Conservation (phyloP, 30 jellyfish, hydroid and myxozoan genomes). For the Cassiopea xamachana region DNA sequence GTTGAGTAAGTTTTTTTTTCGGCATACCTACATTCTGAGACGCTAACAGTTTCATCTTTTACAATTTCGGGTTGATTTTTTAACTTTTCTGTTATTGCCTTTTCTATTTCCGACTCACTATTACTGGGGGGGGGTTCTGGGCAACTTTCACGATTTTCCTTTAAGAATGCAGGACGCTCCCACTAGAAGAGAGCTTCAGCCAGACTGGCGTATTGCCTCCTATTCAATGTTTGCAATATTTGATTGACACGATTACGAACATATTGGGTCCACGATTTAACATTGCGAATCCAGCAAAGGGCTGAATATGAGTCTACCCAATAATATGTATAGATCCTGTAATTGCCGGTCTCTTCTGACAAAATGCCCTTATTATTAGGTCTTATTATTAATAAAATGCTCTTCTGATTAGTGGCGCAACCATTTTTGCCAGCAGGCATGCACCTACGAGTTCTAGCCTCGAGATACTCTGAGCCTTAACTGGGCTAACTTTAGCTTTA, state of each 20-base stretch:
- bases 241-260: constrained; percentile 52
- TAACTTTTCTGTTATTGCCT: constrained; percentile 22
- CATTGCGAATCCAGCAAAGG: constrained; percentile 69
- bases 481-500: constrained; percentile 78
- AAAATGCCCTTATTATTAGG: background rate
- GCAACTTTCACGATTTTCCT: constrained; percentile 30
- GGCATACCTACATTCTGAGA: background rate
- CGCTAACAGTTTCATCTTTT: background rate
- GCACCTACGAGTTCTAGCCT: constrained; percentile 85
- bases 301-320: constrained; percentile 81
- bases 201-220: constrained; percentile 1
- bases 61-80: constrained; percentile 23
- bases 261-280: constrained; percentile 66
- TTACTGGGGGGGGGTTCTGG: constrained; percentile 18
- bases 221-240: constrained; percentile 43
- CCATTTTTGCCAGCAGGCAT: constrained; percentile 57
- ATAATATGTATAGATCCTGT: constrained; percentile 35
- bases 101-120: constrained; percentile 15
- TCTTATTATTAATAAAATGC: no score
- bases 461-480: constrained; percentile 66
- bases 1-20: background rate
- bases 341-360: constrained; percentile 34
- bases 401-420: constrained; percentile 3
- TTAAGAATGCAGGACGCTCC: constrained; percentile 60
- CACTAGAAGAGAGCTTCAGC: constrained; percentile 55